Evolutionary conservation across 2,797 vertebrate genomes (phyloP).

Genomic region (Peromyscus attwateri): DNA sequence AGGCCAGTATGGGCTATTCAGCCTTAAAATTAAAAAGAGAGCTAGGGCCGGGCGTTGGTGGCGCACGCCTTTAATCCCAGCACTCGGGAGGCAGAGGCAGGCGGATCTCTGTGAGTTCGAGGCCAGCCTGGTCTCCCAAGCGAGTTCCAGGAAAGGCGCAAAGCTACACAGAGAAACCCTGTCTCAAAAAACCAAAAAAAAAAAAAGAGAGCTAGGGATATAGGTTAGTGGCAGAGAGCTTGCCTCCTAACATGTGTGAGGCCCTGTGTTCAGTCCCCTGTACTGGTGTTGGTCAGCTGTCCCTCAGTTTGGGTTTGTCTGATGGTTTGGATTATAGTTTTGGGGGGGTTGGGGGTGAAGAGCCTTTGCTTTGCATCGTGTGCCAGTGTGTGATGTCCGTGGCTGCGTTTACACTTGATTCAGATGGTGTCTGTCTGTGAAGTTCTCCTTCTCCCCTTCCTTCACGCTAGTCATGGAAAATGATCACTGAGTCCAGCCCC

Average conservation of each 20-base stretch:
- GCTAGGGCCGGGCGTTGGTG: too few species aligned
- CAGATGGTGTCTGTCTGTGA: not conserved
- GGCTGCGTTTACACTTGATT: too few species aligned
- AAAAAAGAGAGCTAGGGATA: not conserved
- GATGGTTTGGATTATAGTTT: not conserved
- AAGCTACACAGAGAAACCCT: too few species aligned
- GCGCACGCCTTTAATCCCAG: too few species aligned
- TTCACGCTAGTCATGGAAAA: not conserved
- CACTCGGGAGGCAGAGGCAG: too few species aligned
- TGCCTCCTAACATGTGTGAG: not conserved
- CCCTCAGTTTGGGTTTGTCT: not conserved
- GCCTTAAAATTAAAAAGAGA: not conserved
- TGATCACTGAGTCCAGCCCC: not conserved
- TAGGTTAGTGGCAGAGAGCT: not conserved
- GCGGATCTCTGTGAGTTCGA: too few species aligned
- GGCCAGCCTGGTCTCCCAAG: too few species aligned
- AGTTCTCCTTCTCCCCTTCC: not conserved
- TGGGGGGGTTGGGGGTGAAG: not conserved
- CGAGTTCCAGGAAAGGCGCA: too few species aligned
- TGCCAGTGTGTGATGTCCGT: not conserved
- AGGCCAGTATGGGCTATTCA: not conserved
- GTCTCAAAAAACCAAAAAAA: too few species aligned
- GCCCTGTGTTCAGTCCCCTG: too few species aligned
- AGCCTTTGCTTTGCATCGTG: not conserved
- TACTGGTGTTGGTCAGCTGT: not conserved